Percentiles rank a stretch among this genome's conserved stretches.
Conservation (phyloP, 1,140 invertebrate species). For the Cyclargus thomasi region DNA sequence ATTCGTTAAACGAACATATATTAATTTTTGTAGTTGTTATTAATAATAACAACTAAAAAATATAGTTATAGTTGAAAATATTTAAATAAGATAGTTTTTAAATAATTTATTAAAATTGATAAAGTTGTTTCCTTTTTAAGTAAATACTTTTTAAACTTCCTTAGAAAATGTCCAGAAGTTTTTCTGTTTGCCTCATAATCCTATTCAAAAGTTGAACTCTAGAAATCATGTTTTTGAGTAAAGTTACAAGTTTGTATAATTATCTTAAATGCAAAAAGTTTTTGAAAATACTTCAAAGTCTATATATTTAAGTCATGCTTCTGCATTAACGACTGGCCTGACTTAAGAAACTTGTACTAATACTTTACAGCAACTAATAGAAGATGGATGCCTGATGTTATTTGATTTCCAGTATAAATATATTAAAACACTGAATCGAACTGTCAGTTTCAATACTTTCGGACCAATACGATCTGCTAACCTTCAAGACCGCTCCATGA, state of each 20-base stretch:
- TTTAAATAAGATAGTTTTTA: not conserved
- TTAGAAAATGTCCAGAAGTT: not conserved
- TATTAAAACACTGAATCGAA: too few relatives aligned
- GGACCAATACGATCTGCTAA: too few relatives aligned
- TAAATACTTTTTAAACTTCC: not conserved
- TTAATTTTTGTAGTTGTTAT: too few relatives aligned
- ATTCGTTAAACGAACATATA: too few relatives aligned
- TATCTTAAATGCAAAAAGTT: not conserved
- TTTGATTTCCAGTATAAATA: too few relatives aligned
- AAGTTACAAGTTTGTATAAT: not conserved
- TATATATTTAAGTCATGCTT: not conserved
- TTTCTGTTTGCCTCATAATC: not conserved
- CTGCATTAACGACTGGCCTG: not conserved
- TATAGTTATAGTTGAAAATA: not conserved
- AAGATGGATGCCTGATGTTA: too few relatives aligned
- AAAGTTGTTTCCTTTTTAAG: not conserved
- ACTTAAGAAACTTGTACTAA: not conserved
- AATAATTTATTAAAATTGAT: not conserved
- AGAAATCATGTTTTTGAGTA: not conserved
- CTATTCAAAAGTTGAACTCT: not conserved
- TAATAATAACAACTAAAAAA: too few relatives aligned
- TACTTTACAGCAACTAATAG: too few relatives aligned
- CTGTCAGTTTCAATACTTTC: too few relatives aligned
- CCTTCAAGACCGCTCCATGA: too few relatives aligned
- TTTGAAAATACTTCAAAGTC: not conserved